Evolutionary conservation across 1,140 invertebrate genomes (phyloP), one percentile per base, ranked within the genome.

Genomic region (Calephelis nemesis): DNA sequence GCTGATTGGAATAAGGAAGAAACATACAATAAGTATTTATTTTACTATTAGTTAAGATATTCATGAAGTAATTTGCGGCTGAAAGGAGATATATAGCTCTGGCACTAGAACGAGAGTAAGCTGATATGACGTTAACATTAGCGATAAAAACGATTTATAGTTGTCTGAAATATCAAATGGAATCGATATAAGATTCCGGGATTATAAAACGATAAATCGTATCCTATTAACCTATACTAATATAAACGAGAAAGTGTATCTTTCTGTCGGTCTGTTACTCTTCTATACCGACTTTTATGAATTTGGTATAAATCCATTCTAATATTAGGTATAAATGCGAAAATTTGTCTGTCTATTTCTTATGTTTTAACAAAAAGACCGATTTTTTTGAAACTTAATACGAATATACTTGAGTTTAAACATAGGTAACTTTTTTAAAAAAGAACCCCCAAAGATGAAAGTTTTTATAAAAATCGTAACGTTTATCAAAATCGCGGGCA

Each of bases 101-200:
- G 30, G 4, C 30, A 30, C 30, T 30, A 30, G 7, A 13, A 13
- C 5, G 8, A 63, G 42, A 47, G 60, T 42, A n/a, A 11, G 63
- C 13, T 52, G 50, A 19, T 52, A 15, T 9, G 50, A 19, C 12
- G 19, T 52, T 52, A 7, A 15, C 50, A 52, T 15, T 52, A 52
- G 15, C 11, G 19, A 54, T 54, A 54, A 54, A 54, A 54, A 19
- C 52, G 19, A 54, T 54, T 54, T 19, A 54, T 30, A 19, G 9
- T 54, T 30, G 8, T 30, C 9, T 58, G 19, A 58, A 58, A 58
- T 58, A 15, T 58, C 54, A 58, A 58, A 30, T 12, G 19, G 9
- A 58, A 58, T 40, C 30, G 12, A 58, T 58, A 58, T 58, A 58
- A 39, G 11, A 58, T 58, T 58, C 52, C 19, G 52, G 19, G 19